Conservation (phyloP, 2,113 vertebrate species). For the Plecotus auritus region DNA sequence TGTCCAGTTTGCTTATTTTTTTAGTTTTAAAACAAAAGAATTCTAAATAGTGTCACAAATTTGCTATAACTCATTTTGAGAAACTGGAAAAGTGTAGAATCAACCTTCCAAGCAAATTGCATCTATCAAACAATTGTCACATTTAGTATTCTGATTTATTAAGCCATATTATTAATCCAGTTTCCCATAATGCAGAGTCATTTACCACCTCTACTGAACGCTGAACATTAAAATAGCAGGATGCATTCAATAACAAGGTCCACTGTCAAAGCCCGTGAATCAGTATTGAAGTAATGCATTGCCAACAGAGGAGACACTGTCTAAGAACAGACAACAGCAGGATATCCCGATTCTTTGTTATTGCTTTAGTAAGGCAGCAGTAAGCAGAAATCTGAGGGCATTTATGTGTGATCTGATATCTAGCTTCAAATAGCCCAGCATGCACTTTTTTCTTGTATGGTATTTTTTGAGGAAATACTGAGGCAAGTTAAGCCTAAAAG, state of each 20-base stretch:
- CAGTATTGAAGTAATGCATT: not conserved
- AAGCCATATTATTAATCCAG: not conserved
- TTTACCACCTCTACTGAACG: not conserved
- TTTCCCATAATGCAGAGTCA: not conserved
- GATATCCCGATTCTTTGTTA: not conserved
- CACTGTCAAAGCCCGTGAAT: not conserved
- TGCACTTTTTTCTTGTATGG: not conserved
- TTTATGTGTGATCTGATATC: not conserved
- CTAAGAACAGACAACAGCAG: not conserved
- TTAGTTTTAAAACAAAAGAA: conserved; percentile 6
- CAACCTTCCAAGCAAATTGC: not conserved
- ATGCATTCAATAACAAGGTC: not conserved
- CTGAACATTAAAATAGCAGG: not conserved
- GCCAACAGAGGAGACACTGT: not conserved
- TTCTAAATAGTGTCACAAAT: not conserved
- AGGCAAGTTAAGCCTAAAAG: not conserved
- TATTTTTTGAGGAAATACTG: conserved; percentile 15
- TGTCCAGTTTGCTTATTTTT: not conserved
- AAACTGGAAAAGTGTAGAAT: not conserved
- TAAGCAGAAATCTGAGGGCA: not conserved
- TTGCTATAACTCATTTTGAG: not conserved
- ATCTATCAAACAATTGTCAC: not conserved
- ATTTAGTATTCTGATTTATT: conserved; percentile 2
- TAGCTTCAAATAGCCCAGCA: not conserved
- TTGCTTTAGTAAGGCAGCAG: not conserved